Conservation (phyloP, 2,888 invertebrate genomes). For the Drosophila neutralis region DNA sequence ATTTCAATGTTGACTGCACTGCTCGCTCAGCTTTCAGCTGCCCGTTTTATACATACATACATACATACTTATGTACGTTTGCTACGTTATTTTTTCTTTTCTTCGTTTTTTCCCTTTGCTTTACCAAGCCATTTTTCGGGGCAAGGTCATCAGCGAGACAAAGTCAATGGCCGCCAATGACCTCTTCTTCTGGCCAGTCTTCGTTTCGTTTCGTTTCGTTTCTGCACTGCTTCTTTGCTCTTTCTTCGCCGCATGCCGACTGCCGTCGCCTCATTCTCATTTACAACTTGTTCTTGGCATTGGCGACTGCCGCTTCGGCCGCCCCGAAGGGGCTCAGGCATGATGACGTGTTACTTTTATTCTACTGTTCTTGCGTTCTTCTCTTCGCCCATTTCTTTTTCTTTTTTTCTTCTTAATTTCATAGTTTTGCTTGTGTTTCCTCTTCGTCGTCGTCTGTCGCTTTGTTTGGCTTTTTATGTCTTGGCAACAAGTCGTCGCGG, state of each 20-base stretch:
- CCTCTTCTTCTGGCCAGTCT: conserved; percentile 78
- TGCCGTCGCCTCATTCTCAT: conserved; percentile 66
- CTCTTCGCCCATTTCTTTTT: conserved; percentile 60
- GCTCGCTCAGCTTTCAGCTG: conserved; percentile 62
- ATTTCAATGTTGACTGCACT: conserved; percentile 44
- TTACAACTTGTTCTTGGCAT: conserved; percentile 78
- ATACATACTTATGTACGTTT: conserved; percentile 4
- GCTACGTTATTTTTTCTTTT: conserved; percentile 23
- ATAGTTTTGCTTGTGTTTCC: conserved; percentile 66
- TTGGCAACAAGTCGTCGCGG: conserved; percentile 74
- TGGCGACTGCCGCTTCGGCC: conserved; percentile 34
- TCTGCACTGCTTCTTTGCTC: conserved; percentile 40
- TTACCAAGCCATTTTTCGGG: conserved; percentile 83
- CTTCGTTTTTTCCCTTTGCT: conserved; percentile 36
- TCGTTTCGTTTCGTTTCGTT: conserved; percentile 21
- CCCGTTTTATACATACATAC: conserved; percentile 27
- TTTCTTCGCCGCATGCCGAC: conserved; percentile 25
- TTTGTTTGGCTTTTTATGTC: conserved; percentile 71
- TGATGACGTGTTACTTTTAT: conserved; percentile 78
- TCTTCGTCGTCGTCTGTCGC: conserved; percentile 49
- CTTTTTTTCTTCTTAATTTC: conserved; percentile 17
- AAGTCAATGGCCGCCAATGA: conserved; percentile 85
- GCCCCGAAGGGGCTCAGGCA: conserved; percentile 48
- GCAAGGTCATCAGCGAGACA: conserved; percentile 85
- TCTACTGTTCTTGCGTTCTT: conserved; percentile 37